Evolutionary conservation across 2,888 invertebrate genomes (phyloP).

Genomic region (Scaptomyza reducta): DNA sequence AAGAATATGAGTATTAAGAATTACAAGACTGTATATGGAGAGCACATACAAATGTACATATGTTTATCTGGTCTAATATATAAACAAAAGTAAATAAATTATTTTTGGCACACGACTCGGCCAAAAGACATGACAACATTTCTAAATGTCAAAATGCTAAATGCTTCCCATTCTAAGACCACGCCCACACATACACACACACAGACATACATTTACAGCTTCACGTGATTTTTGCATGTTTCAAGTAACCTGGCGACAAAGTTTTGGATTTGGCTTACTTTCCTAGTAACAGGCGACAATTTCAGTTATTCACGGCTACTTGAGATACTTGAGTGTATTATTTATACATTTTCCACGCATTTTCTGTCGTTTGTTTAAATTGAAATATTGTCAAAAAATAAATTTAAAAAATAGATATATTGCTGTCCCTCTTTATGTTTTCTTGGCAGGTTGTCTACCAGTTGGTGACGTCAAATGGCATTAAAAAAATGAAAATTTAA

Average conservation of each 20-base stretch:
- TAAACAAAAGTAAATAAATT: constrained; percentile 59
- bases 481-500: constrained; percentile 64
- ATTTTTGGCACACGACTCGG: constrained; percentile 66
- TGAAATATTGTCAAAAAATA: constrained; percentile 30
- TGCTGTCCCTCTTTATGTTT: constrained; percentile 5
- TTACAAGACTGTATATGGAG: constrained; percentile 36
- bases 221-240: constrained; percentile 47
- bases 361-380: constrained; percentile 57
- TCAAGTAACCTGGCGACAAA: constrained; percentile 52
- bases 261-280: constrained; percentile 42
- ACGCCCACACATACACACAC: constrained; percentile 13
- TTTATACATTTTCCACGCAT: constrained; percentile 51
- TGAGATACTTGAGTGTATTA: constrained; percentile 22
- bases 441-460: constrained; percentile 25
- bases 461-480: constrained; percentile 78
- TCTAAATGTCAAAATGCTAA: constrained; percentile 10
- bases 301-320: constrained; percentile 5
- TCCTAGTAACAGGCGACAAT: constrained; percentile 3
- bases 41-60: constrained; percentile 3
- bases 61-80: constrained; percentile 14
- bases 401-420: constrained; percentile 31
- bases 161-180: background rate
- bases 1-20: constrained; percentile 48
- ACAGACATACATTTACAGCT: background rate
- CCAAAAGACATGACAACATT: constrained; percentile 32